phyloP scores from a whole-genome alignment of 2,797 vertebrate genomes.

The Parotocinclus haroldoi region DNA sequence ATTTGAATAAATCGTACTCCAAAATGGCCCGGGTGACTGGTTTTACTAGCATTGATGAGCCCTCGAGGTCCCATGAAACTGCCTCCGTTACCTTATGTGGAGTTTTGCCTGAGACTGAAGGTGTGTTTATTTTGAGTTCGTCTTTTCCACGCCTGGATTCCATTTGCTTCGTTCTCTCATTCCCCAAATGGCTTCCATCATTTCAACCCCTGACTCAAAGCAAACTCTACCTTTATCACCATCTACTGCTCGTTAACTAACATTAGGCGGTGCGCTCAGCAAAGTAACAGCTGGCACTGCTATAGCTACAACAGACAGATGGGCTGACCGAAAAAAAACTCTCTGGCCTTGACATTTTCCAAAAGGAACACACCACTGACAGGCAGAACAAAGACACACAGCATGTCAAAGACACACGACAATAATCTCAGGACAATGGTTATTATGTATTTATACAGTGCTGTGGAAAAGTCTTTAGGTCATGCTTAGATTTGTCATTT shows the following conservation, averaged over 20 bases:
- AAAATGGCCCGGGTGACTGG: too few relatives aligned
- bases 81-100: constrained; percentile 60
- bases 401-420: neutral
- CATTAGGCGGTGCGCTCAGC: constrained; percentile 60
- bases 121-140: constrained; percentile 70
- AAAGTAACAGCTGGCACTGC: constrained; percentile 56
- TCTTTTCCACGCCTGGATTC: constrained; percentile 66
- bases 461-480: too few relatives aligned
- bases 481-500: too few relatives aligned
- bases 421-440: too few relatives aligned
- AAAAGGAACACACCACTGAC: neutral
- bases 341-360: neutral
- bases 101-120: constrained; percentile 41
- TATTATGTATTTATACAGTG: too few relatives aligned
- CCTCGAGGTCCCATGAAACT: constrained; percentile 53
- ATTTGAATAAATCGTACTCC: too few relatives aligned
- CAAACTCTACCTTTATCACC: constrained; percentile 21
- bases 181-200: constrained; percentile 58
- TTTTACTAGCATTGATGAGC: neutral
- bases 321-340: neutral
- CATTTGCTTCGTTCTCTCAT: constrained; percentile 53
- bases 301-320: constrained; percentile 25
- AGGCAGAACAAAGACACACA: neutral
- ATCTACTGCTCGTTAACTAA: constrained; percentile 55
- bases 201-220: constrained; percentile 36